Percentiles rank a stretch among this genome's conserved stretches.
Evolutionary conservation across 2,888 invertebrate genomes (phyloP).

Genomic region (Leptarthrus brevirostris): DNA sequence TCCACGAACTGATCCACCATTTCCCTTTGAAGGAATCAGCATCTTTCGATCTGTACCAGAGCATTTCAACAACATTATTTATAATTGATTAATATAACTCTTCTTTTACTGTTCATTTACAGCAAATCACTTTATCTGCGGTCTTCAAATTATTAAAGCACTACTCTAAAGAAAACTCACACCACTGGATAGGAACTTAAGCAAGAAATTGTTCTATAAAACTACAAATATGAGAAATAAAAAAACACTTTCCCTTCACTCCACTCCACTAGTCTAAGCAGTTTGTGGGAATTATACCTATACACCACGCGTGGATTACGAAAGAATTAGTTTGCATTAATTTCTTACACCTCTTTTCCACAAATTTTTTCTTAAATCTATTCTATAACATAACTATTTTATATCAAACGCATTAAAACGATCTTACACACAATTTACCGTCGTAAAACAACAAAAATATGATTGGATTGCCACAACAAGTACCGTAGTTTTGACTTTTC

Average conservation of each 20-base stretch:
- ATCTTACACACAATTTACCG: slow-evolving; percentile 12
- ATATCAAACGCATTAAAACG: background rate
- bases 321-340: too few relatives aligned
- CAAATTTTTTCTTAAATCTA: background rate
- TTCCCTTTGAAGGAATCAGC: slow-evolving; percentile 49
- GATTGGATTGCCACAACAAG: slow-evolving; percentile 17
- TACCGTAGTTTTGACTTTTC: slow-evolving; percentile 32
- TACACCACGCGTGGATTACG: background rate
- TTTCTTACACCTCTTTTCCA: background rate
- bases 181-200: background rate
- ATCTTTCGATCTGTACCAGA: slow-evolving; percentile 46
- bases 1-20: slow-evolving; percentile 48
- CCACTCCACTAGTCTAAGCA: background rate
- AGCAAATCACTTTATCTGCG: slow-evolving; percentile 2
- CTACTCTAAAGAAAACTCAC: too few relatives aligned
- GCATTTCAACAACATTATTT: slow-evolving; percentile 50
- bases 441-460: slow-evolving; percentile 42
- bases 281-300: slow-evolving; percentile 16
- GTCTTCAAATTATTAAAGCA: background rate
- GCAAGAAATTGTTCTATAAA: slow-evolving; percentile 4
- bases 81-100: background rate
- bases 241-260: slow-evolving; percentile 5
- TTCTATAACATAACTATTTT: background rate
- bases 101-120: slow-evolving; percentile 7
- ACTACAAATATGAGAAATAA: slow-evolving; percentile 30